phyloP scores from a whole-genome alignment of 2,113 vertebrate species.

The Lasiurus cinereus region DNA sequence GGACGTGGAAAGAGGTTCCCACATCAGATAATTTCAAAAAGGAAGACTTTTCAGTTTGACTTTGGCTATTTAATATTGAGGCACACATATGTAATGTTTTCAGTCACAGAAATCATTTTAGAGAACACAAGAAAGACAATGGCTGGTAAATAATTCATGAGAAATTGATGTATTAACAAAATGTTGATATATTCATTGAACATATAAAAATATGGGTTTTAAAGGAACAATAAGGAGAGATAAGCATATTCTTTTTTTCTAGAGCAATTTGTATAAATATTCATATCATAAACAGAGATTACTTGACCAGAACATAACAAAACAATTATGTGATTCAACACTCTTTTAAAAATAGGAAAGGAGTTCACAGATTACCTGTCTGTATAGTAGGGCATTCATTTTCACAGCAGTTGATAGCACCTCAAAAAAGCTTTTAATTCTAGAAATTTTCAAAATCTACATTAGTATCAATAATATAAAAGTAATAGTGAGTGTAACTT shows the following conservation, averaged over 20 bases:
- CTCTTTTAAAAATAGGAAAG: not conserved
- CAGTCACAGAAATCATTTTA: not conserved
- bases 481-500: not conserved
- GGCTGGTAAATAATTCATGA: conserved; percentile 1
- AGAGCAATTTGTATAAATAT: not conserved
- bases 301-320: not conserved
- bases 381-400: not conserved
- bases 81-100: not conserved
- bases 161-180: not conserved
- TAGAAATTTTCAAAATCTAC: not conserved
- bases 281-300: not conserved
- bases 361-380: not conserved
- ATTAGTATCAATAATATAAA: not conserved
- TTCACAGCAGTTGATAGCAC: not conserved
- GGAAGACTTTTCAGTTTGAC: not conserved
- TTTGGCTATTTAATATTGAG: not conserved
- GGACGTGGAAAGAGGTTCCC: no score
- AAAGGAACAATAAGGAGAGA: not conserved
- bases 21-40: not conserved
- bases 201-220: not conserved
- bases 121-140: not conserved
- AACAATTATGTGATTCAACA: not conserved
- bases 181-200: not conserved
- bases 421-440: not conserved
- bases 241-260: not conserved